Evolutionary conservation across 30 jellyfish, hydroid and myxozoan genomes (phyloP).

Genomic region (Hydra vulgaris): DNA sequence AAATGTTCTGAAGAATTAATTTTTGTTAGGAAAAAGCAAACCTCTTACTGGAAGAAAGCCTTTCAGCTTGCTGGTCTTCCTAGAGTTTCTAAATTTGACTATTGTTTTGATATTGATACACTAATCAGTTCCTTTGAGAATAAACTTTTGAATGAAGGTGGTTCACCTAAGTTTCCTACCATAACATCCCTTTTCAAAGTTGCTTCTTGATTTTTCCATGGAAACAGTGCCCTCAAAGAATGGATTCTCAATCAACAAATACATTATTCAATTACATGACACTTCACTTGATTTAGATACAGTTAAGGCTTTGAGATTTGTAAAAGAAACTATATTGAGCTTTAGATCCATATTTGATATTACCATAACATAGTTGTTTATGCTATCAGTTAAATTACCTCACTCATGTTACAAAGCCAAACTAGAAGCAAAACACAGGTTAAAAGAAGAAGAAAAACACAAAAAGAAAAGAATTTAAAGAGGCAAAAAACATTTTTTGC

Average conservation of each 20-base stretch:
- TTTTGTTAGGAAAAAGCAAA: background rate
- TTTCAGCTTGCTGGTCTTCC: conserved; percentile 10
- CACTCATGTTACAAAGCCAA: conserved; percentile 8
- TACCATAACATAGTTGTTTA: background rate
- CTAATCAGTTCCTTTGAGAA: conserved; percentile 8
- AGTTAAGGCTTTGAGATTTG: conserved; percentile 2
- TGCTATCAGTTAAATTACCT: background rate
- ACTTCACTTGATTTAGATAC: conserved; percentile 4
- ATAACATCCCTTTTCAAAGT: background rate
- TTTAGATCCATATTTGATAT: background rate
- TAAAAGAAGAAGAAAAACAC: background rate
- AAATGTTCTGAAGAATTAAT: background rate
- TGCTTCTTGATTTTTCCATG: conserved; percentile 8
- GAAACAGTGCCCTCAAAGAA: conserved; percentile 20
- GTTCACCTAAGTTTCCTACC: conserved; percentile 4
- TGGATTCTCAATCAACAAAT: conserved; percentile 12
- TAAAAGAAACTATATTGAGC: conserved; percentile 1
- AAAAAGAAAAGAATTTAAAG: background rate
- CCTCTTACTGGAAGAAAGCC: conserved; percentile 13
- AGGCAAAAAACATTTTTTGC: background rate
- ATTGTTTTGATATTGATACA: background rate
- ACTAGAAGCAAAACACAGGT: background rate
- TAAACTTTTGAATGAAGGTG: background rate
- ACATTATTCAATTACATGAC: conserved; percentile 3
- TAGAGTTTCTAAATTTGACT: background rate